phyloP scores from a whole-genome alignment of 2,113 vertebrate species.

The Caranx ignobilis region DNA sequence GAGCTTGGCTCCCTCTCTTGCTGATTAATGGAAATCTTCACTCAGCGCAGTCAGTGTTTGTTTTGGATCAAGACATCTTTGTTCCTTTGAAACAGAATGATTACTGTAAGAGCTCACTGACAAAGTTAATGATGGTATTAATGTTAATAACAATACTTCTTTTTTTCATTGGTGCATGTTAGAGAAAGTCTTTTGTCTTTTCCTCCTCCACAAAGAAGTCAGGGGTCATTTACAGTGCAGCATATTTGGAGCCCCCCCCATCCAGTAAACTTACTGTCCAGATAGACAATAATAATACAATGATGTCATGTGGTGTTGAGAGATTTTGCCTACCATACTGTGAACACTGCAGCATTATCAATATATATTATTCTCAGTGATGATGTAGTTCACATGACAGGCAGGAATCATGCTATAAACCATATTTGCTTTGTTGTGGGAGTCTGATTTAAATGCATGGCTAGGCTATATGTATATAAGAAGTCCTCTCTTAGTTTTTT shows the following conservation, averaged over 20 bases:
- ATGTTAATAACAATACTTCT: not conserved
- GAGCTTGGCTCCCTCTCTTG: constrained; percentile 56
- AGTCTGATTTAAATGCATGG: no score
- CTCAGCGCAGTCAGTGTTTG: constrained; percentile 48
- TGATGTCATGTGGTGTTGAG: no score
- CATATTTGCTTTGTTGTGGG: no score
- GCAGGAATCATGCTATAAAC: no score
- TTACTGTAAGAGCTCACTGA: not conserved
- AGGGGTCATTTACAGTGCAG: constrained; percentile 15
- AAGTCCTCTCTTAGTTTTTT: no score
- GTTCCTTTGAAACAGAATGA: not conserved
- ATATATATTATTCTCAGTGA: no score
- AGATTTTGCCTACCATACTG: no score
- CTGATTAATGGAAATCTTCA: constrained; percentile 54
- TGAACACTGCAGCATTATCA: no score
- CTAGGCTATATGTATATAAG: no score
- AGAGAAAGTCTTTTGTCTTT: constrained; percentile 3
- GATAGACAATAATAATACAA: no score
- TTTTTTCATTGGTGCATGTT: constrained; percentile 12
- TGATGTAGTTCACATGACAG: no score
- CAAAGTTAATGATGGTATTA: not conserved
- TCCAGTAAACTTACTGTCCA: no score
- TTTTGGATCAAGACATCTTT: constrained; percentile 47
- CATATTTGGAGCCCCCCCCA: not conserved
- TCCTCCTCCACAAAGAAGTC: not conserved